Conservation (phyloP, 2,113 vertebrate genomes). For the Pachypanchax playfairii region DNA sequence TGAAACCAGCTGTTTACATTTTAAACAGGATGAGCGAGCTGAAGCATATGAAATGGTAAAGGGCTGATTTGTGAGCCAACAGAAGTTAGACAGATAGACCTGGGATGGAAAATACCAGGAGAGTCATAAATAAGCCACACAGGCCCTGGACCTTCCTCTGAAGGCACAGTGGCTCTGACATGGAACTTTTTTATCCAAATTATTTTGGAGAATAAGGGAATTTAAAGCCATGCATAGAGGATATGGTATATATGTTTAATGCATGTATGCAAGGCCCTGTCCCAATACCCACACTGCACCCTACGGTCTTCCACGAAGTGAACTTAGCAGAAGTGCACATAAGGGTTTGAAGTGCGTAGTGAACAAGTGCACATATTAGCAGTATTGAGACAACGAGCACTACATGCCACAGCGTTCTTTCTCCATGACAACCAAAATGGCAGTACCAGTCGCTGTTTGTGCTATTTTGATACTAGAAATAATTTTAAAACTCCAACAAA, state of each 20-base stretch:
- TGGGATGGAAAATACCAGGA: slow-evolving; percentile 54
- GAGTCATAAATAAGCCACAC: slow-evolving; percentile 82
- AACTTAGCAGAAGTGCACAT: too few relatives aligned
- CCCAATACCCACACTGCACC: too few relatives aligned
- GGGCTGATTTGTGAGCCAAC: slow-evolving; percentile 43
- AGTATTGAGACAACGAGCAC: too few relatives aligned
- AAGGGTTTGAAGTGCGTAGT: too few relatives aligned
- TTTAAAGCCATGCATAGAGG: slow-evolving; percentile 62
- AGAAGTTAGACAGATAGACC: slow-evolving; percentile 48
- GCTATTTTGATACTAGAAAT: too few relatives aligned
- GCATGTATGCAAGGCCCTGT: slow-evolving; percentile 32
- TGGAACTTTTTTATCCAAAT: slow-evolving; percentile 73
- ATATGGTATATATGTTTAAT: slow-evolving; percentile 30
- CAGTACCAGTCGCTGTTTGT: too few relatives aligned
- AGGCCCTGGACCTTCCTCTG: slow-evolving; percentile 77
- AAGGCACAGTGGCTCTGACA: slow-evolving; percentile 74
- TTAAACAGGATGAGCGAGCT: slow-evolving; percentile 75
- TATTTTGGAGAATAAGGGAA: slow-evolving; percentile 68
- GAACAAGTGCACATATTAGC: too few relatives aligned
- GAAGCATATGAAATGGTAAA: slow-evolving; percentile 60
- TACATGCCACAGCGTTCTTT: too few relatives aligned
- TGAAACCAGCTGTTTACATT: slow-evolving; percentile 79
- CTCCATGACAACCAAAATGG: too few relatives aligned
- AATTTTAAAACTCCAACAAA: too few relatives aligned
- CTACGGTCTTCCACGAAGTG: too few relatives aligned